These are phyloP conservation scores for Periparus ater DNA, from an alignment of 2,797 vertebrate species.

Conservation along the genomic window DNA sequence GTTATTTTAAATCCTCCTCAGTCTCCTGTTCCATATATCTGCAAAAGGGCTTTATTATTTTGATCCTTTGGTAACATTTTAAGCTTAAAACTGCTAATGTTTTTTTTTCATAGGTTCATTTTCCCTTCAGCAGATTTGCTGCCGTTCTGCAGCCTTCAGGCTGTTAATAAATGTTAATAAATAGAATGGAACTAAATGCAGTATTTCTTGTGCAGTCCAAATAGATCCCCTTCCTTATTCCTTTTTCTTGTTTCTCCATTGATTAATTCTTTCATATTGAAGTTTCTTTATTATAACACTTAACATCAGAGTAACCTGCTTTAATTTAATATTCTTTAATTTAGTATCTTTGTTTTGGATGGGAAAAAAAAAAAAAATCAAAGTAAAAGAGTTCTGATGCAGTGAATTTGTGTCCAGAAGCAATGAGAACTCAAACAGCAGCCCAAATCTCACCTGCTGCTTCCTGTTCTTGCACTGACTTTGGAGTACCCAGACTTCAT, in stretches of 20 bases:
- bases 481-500: background rate
- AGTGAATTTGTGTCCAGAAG: background rate
- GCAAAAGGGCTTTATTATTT: background rate
- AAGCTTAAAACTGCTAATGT: background rate
- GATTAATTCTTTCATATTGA: background rate
- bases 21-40: background rate
- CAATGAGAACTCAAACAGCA: background rate
- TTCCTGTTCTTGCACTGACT: background rate
- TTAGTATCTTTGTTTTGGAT: background rate
- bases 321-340: background rate
- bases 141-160: background rate
- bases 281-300: background rate
- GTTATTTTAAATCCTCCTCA: background rate
- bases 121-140: background rate
- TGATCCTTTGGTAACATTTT: background rate
- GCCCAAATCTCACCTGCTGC: background rate
- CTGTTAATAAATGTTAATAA: background rate
- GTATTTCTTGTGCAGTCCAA: background rate
- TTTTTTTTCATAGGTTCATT: background rate
- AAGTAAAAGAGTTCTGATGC: background rate
- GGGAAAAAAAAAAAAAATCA: accelerated
- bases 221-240: background rate
- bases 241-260: background rate
- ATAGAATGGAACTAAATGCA: background rate
- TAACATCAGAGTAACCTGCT: background rate